Evolutionary conservation across 2,113 vertebrate species (phyloP).

Genomic region (Callopanchax toddi): DNA sequence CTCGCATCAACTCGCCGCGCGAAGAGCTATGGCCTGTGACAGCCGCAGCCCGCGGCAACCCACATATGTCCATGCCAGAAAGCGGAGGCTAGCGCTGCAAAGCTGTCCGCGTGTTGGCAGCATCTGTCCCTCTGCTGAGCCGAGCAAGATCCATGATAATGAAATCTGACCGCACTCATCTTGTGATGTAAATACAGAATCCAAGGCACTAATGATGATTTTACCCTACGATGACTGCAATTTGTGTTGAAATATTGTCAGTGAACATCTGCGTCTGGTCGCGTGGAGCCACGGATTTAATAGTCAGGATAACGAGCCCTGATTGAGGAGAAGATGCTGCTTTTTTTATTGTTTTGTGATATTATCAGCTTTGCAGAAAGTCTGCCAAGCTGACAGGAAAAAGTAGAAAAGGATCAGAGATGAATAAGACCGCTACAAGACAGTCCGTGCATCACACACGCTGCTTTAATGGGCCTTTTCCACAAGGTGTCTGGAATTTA

Average conservation of each 20-base stretch:
- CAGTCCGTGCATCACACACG: slow-evolving; percentile 41
- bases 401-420: slow-evolving; percentile 50
- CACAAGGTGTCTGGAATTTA: slow-evolving; percentile 34
- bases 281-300: slow-evolving; percentile 44
- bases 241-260: slow-evolving; percentile 42
- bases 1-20: slow-evolving; percentile 68
- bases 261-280: slow-evolving; percentile 53
- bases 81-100: slow-evolving; percentile 68
- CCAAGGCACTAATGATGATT: slow-evolving; percentile 58
- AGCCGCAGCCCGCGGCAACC: slow-evolving; percentile 77
- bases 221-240: slow-evolving; percentile 17
- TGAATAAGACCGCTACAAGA: slow-evolving; percentile 39
- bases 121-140: slow-evolving; percentile 69
- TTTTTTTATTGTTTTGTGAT: slow-evolving; percentile 19
- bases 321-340: slow-evolving; percentile 38
- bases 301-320: slow-evolving; percentile 51
- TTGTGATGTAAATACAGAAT: slow-evolving; percentile 60
- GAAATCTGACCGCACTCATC: slow-evolving; percentile 68
- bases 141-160: slow-evolving; percentile 63
- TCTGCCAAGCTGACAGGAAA: slow-evolving; percentile 18
- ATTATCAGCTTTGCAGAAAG: slow-evolving; percentile 16
- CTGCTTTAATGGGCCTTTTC: slow-evolving; percentile 44
- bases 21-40: slow-evolving; percentile 77
- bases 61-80: slow-evolving; percentile 79
- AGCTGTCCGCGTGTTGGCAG: slow-evolving; percentile 71